Conservation (phyloP, 2,797 vertebrate species). For the Mallotus villosus region DNA sequence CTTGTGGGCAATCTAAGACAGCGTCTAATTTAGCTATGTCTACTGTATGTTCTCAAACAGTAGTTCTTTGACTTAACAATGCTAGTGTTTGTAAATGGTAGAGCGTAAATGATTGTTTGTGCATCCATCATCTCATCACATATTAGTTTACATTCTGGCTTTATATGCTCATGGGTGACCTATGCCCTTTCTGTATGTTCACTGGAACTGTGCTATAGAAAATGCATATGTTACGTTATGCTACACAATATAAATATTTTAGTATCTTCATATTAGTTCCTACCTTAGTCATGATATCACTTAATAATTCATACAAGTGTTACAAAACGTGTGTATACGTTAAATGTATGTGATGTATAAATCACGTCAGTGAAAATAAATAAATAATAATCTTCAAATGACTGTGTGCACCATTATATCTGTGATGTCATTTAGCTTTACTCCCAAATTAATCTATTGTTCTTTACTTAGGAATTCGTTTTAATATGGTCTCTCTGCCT, state of each 20-base stretch:
- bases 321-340: conserved; percentile 77
- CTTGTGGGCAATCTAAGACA: conserved; percentile 75
- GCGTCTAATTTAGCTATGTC: conserved; percentile 67
- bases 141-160: neutral
- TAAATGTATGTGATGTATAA: conserved; percentile 60
- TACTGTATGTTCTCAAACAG: conserved; percentile 33
- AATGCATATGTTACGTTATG: neutral
- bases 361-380: conserved; percentile 33
- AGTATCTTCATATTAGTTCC: conserved; percentile 89
- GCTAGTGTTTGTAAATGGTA: neutral
- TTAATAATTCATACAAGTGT: conserved; percentile 89
- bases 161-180: conserved; percentile 5
- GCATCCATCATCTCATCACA: neutral
- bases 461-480: conserved; percentile 1
- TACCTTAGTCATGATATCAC: conserved; percentile 87
- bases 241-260: conserved; percentile 86
- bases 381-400: neutral
- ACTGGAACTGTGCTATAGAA: neutral
- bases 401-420: neutral
- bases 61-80: conserved; percentile 24
- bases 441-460: neutral
- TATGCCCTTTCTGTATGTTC: conserved; percentile 45
- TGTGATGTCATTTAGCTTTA: neutral
- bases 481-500: conserved; percentile 25
- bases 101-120: neutral